Percentiles rank a stretch among this genome's conserved stretches.
Conservation (phyloP, 1,140 invertebrate species). For the Drosophila ambigua region DNA sequence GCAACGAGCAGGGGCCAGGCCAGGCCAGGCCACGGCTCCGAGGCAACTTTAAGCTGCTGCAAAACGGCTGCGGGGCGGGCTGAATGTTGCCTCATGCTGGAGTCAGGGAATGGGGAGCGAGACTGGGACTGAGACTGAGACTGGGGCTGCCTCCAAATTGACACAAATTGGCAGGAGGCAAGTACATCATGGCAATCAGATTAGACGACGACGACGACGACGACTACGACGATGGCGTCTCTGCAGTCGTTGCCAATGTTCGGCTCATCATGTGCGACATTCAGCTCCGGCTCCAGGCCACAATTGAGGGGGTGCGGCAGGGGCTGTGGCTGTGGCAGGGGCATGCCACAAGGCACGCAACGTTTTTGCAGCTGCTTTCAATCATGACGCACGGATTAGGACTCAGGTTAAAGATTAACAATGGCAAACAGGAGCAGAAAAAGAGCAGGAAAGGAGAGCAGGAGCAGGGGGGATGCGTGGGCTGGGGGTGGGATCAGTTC, state of each 20-base stretch:
- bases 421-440: conserved; percentile 39
- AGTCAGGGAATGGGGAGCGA: too few species aligned
- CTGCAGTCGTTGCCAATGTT: conserved; percentile 8
- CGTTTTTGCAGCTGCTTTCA: conserved; percentile 70
- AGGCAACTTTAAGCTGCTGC: conserved; percentile 15
- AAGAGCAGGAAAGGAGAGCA: background rate
- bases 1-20: conserved; percentile 1
- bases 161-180: conserved; percentile 69
- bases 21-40: background rate
- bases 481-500: background rate
- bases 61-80: too few species aligned
- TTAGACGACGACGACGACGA: conserved; percentile 43
- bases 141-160: conserved; percentile 45
- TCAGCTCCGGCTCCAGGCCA: conserved; percentile 1
- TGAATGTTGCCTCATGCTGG: background rate
- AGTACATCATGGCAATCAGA: conserved; percentile 70
- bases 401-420: conserved; percentile 76
- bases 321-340: too few species aligned
- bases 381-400: conserved; percentile 80
- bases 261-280: conserved; percentile 56
- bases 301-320: too few species aligned
- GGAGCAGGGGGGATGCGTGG: background rate
- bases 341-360: conserved; percentile 33
- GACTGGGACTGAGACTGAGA: background rate
- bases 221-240: conserved; percentile 1